Conservation (phyloP, 2,888 invertebrate species). For the Gandaritis pyraliata region DNA sequence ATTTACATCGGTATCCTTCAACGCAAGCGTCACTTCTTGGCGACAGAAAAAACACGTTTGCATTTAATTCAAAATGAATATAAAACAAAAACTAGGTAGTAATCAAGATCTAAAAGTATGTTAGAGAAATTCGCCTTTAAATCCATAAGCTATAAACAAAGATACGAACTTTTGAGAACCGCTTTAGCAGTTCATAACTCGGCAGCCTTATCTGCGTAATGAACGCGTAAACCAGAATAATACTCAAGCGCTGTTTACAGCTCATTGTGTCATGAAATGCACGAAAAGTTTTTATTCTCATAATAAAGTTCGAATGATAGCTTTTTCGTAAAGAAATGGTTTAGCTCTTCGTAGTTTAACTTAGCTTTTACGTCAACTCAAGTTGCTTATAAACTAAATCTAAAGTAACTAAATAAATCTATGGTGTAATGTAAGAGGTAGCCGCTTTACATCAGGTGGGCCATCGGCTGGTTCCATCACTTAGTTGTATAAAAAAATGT, state of each 20-base stretch:
- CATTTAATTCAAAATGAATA: too few species aligned
- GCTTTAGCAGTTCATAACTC: constrained; percentile 24
- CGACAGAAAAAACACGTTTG: too few species aligned
- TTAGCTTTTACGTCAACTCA: too few species aligned
- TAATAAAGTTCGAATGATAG: constrained; percentile 12
- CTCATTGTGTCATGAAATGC: constrained; percentile 34
- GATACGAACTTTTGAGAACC: constrained; percentile 26
- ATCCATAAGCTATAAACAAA: constrained; percentile 27
- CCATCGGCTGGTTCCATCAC: too few species aligned
- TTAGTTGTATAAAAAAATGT: too few species aligned
- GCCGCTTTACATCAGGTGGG: too few species aligned
- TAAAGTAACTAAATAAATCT: too few species aligned
- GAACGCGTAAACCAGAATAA: constrained; percentile 38
- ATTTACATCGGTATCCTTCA: too few species aligned
- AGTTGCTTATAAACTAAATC: too few species aligned
- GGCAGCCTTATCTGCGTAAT: constrained; percentile 42
- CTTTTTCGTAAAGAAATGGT: background rate
- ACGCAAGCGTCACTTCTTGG: too few species aligned
- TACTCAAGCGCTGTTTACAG: constrained; percentile 35
- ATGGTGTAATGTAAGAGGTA: too few species aligned
- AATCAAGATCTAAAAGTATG: background rate
- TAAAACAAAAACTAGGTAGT: background rate
- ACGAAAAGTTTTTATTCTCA: constrained; percentile 28
- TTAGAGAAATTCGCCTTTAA: constrained; percentile 1
- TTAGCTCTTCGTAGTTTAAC: too few species aligned